These are phyloP conservation scores for Lepidocyrtinus sp. DNA, from an alignment of 2,888 invertebrate genomes.

Conservation along the genomic window DNA sequence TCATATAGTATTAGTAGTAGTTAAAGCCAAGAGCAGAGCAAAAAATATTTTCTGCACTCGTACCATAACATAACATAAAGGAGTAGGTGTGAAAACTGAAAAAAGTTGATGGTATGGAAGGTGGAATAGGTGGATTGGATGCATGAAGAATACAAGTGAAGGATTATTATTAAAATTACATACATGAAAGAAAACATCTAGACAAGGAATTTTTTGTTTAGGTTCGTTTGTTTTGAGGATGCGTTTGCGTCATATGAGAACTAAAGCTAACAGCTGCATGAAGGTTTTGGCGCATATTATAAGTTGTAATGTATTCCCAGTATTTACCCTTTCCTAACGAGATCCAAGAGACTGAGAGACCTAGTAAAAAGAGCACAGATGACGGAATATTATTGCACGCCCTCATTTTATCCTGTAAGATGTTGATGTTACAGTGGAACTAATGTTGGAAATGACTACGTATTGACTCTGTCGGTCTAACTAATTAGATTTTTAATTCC, in stretches of 20 bases:
- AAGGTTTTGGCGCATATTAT: conserved; percentile 49
- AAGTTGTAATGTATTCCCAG: too few relatives aligned
- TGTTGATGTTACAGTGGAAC: neutral
- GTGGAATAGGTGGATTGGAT: too few relatives aligned
- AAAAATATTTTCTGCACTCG: too few relatives aligned
- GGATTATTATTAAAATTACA: too few relatives aligned
- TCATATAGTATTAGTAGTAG: too few relatives aligned
- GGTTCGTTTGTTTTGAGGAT: neutral
- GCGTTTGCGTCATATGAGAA: conserved; percentile 15
- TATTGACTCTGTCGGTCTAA: neutral
- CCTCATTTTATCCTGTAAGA: conserved; percentile 22
- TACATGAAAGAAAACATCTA: too few relatives aligned
- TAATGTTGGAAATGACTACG: neutral
- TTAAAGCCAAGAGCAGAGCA: too few relatives aligned
- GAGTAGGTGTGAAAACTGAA: too few relatives aligned
- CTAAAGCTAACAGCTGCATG: neutral
- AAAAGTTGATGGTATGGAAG: too few relatives aligned
- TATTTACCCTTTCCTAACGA: conserved; percentile 9
- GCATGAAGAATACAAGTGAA: too few relatives aligned
- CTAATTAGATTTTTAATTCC: neutral
- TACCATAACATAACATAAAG: too few relatives aligned
- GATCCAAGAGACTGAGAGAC: too few relatives aligned
- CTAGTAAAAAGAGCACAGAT: conserved; percentile 24
- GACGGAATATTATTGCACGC: conserved; percentile 40
- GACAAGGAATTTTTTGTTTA: neutral